Evolutionary conservation across 2,113 vertebrate species (phyloP).

Genomic region (Fulmarus glacialis): DNA sequence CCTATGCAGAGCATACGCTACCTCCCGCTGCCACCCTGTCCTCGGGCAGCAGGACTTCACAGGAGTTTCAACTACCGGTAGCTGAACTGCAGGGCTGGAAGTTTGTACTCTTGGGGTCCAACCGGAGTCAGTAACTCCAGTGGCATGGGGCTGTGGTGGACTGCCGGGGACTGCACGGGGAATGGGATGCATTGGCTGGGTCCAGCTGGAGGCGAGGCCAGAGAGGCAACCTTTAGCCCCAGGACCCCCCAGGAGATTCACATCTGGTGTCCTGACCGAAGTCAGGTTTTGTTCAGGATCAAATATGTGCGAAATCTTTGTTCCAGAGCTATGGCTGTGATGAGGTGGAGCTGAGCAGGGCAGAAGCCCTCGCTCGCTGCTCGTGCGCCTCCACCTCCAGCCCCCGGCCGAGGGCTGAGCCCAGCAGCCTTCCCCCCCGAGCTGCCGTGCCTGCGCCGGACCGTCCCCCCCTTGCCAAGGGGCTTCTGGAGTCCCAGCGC

Average conservation of each 20-base stretch:
- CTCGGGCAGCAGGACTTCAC: neutral
- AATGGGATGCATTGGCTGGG: neutral
- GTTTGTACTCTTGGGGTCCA: neutral
- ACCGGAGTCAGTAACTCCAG: neutral
- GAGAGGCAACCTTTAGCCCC: neutral
- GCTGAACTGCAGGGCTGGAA: neutral
- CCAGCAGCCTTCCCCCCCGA: neutral
- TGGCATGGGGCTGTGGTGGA: neutral
- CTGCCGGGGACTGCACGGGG: neutral
- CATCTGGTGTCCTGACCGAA: rapidly evolving
- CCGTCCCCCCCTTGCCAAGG: neutral
- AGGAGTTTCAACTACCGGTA: neutral
- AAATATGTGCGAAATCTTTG: neutral
- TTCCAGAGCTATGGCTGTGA: neutral
- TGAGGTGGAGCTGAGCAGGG: neutral
- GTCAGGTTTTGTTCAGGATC: neutral
- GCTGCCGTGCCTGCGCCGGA: neutral
- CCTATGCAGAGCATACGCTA: rapidly evolving
- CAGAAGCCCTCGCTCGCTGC: neutral
- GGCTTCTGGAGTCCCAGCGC: rapidly evolving
- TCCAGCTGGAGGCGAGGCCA: neutral
- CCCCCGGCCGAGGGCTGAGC: neutral
- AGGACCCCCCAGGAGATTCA: neutral
- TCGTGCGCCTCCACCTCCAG: neutral
- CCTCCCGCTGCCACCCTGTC: neutral